These are phyloP conservation scores for Sander vitreus DNA, from an alignment of 2,113 vertebrate genomes.

Conservation along the genomic window DNA sequence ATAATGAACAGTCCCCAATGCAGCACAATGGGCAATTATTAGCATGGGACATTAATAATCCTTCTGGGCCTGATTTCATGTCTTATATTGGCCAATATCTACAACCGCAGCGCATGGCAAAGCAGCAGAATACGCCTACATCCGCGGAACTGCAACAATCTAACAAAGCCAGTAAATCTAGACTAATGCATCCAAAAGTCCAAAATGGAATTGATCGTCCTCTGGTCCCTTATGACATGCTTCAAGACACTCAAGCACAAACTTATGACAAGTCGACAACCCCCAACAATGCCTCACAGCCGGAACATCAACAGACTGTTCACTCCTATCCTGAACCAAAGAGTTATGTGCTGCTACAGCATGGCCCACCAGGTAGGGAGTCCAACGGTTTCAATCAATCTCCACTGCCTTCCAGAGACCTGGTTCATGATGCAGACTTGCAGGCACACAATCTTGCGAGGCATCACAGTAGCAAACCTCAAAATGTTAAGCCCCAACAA, in stretches of 20 bases:
- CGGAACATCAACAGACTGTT: background rate
- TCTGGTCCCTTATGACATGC: conserved; percentile 27
- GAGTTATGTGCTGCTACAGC: conserved; percentile 52
- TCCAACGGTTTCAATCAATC: background rate
- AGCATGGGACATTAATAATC: background rate
- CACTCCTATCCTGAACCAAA: conserved; percentile 2
- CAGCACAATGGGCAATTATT: background rate
- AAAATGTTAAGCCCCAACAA: conserved; percentile 1
- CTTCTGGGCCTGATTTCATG: background rate
- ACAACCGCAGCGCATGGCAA: background rate
- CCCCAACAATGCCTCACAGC: background rate
- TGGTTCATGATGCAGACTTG: background rate
- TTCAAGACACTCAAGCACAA: conserved; percentile 36
- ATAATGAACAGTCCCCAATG: background rate
- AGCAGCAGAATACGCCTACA: background rate
- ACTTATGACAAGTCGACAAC: background rate
- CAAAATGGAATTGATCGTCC: background rate
- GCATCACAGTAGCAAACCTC: background rate
- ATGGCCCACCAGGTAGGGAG: conserved; percentile 53
- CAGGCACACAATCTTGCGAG: background rate
- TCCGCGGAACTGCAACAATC: background rate
- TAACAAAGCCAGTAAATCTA: background rate
- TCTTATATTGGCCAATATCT: background rate
- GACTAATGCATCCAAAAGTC: background rate
- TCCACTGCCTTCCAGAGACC: background rate